Conservation (phyloP, 2,113 vertebrate species). For the Hemicordylus capensis region DNA sequence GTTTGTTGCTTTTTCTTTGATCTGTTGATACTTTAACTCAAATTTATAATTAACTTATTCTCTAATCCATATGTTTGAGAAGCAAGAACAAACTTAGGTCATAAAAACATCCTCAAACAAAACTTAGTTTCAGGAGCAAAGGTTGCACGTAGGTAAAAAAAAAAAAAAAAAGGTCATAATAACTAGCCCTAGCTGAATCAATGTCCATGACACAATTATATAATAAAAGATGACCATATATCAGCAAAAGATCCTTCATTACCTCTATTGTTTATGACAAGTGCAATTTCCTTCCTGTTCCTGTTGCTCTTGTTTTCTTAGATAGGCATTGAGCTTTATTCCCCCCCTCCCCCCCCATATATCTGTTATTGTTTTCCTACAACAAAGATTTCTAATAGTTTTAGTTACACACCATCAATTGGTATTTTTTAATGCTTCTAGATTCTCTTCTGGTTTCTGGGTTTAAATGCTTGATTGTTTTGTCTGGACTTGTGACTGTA, state of each 20-base stretch:
- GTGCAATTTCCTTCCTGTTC: background rate
- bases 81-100: too few relatives aligned
- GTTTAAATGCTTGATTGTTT: conserved; percentile 32
- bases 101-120: too few relatives aligned
- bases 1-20: too few relatives aligned
- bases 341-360: background rate
- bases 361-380: background rate
- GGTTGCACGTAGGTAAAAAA: too few relatives aligned
- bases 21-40: too few relatives aligned
- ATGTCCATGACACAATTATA: too few relatives aligned
- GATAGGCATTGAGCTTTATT: background rate
- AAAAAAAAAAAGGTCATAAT: too few relatives aligned
- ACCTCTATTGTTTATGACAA: rapidly evolving
- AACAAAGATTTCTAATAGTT: background rate
- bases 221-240: background rate
- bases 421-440: background rate
- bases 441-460: background rate
- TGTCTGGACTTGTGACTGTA: background rate
- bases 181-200: too few relatives aligned
- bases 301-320: background rate
- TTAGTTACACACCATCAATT: background rate
- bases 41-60: too few relatives aligned
- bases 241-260: background rate
- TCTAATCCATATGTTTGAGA: too few relatives aligned
- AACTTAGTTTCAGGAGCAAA: too few relatives aligned